A percentile compares a stretch with the other conserved stretches of the same genome.
These are phyloP conservation scores for Paratilapia polleni DNA, from an alignment of 2,113 vertebrate genomes.

Conservation along the genomic window DNA sequence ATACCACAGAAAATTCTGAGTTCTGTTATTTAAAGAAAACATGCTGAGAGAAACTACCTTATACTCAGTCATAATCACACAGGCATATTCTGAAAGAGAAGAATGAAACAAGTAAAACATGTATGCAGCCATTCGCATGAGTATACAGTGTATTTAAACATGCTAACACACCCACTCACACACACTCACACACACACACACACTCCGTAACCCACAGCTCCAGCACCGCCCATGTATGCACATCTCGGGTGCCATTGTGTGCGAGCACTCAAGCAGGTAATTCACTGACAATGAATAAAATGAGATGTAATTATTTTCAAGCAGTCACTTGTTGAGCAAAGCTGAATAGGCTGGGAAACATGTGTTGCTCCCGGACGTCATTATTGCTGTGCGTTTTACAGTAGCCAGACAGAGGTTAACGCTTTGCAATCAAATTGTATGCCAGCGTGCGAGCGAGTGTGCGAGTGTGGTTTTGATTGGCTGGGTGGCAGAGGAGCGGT, in stretches of 20 bases:
- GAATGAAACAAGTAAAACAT: not conserved
- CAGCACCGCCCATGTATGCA: constrained; percentile 46
- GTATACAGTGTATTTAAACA: constrained; percentile 2
- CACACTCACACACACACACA: not conserved
- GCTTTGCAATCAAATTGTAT: constrained; percentile 49
- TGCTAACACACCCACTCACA: not conserved
- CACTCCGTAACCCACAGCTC: not conserved
- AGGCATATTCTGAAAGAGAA: not conserved
- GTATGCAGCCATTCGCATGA: not conserved
- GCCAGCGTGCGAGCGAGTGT: constrained; percentile 17
- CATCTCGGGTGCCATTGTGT: constrained; percentile 64
- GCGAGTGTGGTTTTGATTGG: constrained; percentile 10
- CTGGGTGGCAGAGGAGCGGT: constrained; percentile 19
- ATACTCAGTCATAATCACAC: not conserved
- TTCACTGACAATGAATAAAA: constrained; percentile 77
- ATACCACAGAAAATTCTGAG: not conserved
- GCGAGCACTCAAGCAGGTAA: constrained; percentile 68
- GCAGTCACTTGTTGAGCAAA: constrained; percentile 75
- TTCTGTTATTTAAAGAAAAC: not conserved
- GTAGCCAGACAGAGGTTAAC: constrained; percentile 64
- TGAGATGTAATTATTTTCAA: constrained; percentile 73
- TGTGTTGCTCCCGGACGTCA: constrained; percentile 63
- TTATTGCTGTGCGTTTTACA: constrained; percentile 62
- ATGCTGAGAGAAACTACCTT: not conserved
- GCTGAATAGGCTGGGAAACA: constrained; percentile 60